Evolutionary conservation across 2,113 vertebrate species (phyloP).

Genomic region (Noturus placidus): DNA sequence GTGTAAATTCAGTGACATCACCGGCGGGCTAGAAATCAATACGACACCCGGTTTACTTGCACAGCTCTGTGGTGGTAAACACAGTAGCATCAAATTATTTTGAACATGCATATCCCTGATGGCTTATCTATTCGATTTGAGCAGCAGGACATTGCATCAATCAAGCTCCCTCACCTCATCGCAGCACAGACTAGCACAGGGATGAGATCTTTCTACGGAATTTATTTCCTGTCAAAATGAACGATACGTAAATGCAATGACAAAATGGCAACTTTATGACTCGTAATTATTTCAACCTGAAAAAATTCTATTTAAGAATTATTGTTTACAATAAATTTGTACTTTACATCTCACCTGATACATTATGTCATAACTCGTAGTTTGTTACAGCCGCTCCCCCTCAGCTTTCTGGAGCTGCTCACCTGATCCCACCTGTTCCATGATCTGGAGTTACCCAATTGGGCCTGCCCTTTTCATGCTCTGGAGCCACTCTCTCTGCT

Average conservation of each 20-base stretch:
- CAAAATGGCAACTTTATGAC: background rate
- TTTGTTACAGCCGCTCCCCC: background rate
- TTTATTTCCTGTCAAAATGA: constrained; percentile 7
- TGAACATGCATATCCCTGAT: constrained; percentile 8
- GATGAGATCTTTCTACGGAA: background rate
- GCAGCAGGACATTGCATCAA: constrained; percentile 30
- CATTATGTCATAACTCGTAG: background rate
- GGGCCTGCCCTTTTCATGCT: too few species aligned
- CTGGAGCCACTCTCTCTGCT: background rate
- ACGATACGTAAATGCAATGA: background rate
- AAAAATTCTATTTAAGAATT: background rate
- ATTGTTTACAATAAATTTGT: background rate
- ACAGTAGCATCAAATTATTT: constrained; percentile 21
- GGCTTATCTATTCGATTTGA: constrained; percentile 10
- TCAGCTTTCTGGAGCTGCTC: background rate
- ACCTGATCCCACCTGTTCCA: background rate
- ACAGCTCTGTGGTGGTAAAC: constrained; percentile 19
- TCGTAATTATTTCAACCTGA: background rate
- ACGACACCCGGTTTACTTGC: constrained; percentile 35
- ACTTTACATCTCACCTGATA: background rate
- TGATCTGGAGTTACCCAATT: background rate
- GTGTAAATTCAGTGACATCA: constrained; percentile 58
- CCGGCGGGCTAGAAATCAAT: constrained; percentile 42
- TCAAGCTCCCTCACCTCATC: background rate
- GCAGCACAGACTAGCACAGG: background rate